phyloP scores from a whole-genome alignment of 1,140 invertebrate genomes.

The Anastrepha obliqua region DNA sequence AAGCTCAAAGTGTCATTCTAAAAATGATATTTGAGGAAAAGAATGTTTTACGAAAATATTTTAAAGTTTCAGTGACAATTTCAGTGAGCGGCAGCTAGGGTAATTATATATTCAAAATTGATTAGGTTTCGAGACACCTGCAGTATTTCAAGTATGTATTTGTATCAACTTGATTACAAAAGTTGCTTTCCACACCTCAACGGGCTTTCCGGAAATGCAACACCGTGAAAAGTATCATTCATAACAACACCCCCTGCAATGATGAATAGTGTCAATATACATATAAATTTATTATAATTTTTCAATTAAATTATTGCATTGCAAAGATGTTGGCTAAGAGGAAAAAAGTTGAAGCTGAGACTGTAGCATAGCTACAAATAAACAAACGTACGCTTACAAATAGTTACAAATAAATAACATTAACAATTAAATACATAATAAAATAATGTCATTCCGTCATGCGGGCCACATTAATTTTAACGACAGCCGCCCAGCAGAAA shows the following conservation, averaged over 20 bases:
- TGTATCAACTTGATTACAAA: not conserved
- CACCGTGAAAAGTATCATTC: not conserved
- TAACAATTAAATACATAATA: conserved; percentile 40
- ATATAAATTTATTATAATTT: conserved; percentile 5
- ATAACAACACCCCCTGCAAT: not conserved
- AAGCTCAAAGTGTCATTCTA: too few species aligned
- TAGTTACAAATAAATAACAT: conserved; percentile 31
- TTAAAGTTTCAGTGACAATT: too few species aligned
- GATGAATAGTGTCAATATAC: conserved; percentile 9
- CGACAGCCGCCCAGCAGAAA: conserved; percentile 24
- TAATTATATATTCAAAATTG: conserved; percentile 25
- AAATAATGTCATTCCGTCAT: conserved; percentile 34
- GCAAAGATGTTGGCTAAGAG: not conserved
- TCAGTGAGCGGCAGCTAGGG: not conserved
- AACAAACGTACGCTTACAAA: not conserved
- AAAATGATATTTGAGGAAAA: too few species aligned
- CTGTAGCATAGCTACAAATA: too few species aligned
- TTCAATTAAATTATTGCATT: conserved; percentile 31
- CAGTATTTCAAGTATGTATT: not conserved
- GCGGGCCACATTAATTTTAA: conserved; percentile 26
- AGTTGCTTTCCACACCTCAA: conserved; percentile 28
- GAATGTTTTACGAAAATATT: too few species aligned
- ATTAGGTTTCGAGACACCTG: not conserved
- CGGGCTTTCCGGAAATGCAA: conserved; percentile 20
- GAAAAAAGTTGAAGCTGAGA: too few species aligned